Conservation (phyloP, 2,888 invertebrate genomes). For the Drosophila rubida region DNA sequence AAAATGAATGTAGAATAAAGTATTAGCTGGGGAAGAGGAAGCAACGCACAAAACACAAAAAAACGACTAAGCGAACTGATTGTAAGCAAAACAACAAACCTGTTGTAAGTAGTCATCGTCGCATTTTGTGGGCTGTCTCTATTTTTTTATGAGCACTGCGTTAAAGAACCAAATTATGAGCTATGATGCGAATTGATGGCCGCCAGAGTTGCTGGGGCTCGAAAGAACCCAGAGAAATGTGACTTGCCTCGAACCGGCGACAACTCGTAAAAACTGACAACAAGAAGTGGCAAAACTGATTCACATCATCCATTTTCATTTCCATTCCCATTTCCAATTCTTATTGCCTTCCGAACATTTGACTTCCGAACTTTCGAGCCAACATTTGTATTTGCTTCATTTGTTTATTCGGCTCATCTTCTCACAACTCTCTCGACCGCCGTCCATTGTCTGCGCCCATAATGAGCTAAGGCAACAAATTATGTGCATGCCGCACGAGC, state of each 20-base stretch:
- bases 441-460: slow-evolving; percentile 16
- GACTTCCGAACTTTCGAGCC: slow-evolving; percentile 74
- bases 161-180: slow-evolving; percentile 38
- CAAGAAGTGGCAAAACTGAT: slow-evolving; percentile 53
- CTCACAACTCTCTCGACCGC: not conserved
- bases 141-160: slow-evolving; percentile 16
- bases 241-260: slow-evolving; percentile 30
- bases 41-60: not conserved
- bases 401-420: not conserved
- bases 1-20: slow-evolving; percentile 8
- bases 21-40: slow-evolving; percentile 9
- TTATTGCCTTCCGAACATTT: slow-evolving; percentile 14
- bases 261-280: slow-evolving; percentile 52
- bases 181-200: slow-evolving; percentile 57
- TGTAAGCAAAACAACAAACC: slow-evolving; percentile 42
- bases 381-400: slow-evolving; percentile 17
- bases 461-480: slow-evolving; percentile 61
- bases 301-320: not conserved
- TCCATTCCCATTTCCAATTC: not conserved
- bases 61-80: slow-evolving; percentile 39
- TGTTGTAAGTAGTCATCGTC: slow-evolving; percentile 43
- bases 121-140: slow-evolving; percentile 16
- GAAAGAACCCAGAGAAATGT: not conserved
- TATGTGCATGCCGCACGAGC: slow-evolving; percentile 70
- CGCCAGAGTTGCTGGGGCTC: not conserved